These are phyloP conservation scores for Vicugna pacos DNA, from an alignment of 2,113 vertebrate species.

Conservation along the genomic window DNA sequence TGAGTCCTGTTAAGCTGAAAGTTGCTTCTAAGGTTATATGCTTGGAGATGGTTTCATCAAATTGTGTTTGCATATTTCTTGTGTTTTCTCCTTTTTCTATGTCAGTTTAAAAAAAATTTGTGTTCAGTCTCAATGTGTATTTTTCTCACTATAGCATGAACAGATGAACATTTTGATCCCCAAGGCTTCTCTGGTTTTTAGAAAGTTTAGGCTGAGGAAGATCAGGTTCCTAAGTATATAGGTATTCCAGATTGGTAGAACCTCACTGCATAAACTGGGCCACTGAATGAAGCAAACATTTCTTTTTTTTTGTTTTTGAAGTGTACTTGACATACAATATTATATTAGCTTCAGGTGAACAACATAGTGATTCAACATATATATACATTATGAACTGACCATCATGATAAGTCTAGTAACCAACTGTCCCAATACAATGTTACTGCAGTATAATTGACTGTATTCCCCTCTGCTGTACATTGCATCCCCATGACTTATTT, in stretches of 20 bases:
- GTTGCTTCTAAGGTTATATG: neutral
- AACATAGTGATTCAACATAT: no score
- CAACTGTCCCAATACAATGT: neutral
- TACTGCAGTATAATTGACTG: neutral
- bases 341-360: no score
- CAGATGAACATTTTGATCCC: conserved; percentile 32
- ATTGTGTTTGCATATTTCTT: neutral
- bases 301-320: neutral
- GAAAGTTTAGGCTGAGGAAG: neutral
- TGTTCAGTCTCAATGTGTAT: conserved; percentile 16
- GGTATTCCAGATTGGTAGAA: neutral
- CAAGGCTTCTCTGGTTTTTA: neutral
- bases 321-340: neutral
- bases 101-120: neutral
- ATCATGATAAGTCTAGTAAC: neutral
- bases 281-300: neutral
- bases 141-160: conserved; percentile 33
- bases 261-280: neutral
- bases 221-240: conserved; percentile 3
- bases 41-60: neutral
- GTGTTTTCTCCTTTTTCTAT: neutral
- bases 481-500: neutral
- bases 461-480: neutral
- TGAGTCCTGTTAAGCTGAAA: neutral
- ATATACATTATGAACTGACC: no score